A percentile compares a stretch with the other conserved stretches of the same genome.
These are phyloP conservation scores for Epinephelus moara DNA, from an alignment of 2,113 vertebrate species.

Conservation along the genomic window DNA sequence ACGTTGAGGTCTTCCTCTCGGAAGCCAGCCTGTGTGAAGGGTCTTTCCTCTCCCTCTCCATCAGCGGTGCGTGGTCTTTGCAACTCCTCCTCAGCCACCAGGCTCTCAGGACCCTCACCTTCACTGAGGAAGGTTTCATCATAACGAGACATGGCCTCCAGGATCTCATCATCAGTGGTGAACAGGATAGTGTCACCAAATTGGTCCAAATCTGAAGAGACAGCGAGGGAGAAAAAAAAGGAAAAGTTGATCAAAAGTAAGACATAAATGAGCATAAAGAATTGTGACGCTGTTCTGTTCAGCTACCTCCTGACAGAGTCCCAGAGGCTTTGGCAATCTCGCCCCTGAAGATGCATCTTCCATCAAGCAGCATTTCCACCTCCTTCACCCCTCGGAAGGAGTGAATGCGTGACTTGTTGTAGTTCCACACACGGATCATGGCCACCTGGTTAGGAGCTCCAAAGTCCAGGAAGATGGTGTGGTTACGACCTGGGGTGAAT, in stretches of 20 bases:
- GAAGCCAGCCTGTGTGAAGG: constrained; percentile 91
- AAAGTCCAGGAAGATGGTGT: constrained; percentile 90
- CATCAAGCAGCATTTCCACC: constrained; percentile 90
- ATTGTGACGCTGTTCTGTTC: not conserved
- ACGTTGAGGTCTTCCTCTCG: constrained; percentile 82
- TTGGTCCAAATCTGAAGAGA: constrained; percentile 90
- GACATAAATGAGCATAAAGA: not conserved
- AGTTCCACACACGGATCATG: constrained; percentile 98
- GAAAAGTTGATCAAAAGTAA: not conserved
- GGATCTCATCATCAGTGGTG: constrained; percentile 94
- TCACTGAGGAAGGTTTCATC: constrained; percentile 89
- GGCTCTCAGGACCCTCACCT: constrained; percentile 69
- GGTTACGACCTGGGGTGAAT: constrained; percentile 89
- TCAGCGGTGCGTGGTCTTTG: constrained; percentile 93
- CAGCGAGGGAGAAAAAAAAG: not conserved
- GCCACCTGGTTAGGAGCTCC: constrained; percentile 88
- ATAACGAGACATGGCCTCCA: constrained; percentile 93
- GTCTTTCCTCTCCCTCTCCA: constrained; percentile 90
- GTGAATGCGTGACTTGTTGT: constrained; percentile 98
- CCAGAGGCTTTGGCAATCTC: constrained; percentile 99
- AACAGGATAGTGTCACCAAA: constrained; percentile 98
- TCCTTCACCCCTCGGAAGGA: constrained; percentile 95
- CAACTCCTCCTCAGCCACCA: constrained; percentile 86
- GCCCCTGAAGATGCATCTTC: constrained; percentile 91
- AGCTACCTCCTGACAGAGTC: constrained; percentile 91